These are phyloP conservation scores for Lates japonicus DNA, from an alignment of 2,797 vertebrate genomes.

Conservation along the genomic window DNA sequence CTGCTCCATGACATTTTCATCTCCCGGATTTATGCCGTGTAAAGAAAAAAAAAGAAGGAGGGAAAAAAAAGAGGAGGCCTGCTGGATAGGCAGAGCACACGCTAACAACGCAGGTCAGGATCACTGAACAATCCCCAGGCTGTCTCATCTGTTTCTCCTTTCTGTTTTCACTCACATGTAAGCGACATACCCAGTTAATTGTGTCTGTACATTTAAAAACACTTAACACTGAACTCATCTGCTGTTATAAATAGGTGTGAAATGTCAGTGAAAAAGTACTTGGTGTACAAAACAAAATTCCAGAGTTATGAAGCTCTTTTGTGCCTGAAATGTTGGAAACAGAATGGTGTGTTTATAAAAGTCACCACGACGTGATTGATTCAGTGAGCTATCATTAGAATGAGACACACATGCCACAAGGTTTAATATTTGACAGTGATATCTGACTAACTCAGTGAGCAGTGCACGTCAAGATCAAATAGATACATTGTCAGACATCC, in stretches of 20 bases:
- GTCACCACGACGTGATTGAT: slow-evolving; percentile 52
- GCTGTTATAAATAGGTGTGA: slow-evolving; percentile 78
- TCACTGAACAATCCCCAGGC: slow-evolving; percentile 64
- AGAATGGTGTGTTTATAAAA: slow-evolving; percentile 50
- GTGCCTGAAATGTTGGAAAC: slow-evolving; percentile 35
- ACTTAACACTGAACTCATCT: slow-evolving; percentile 61
- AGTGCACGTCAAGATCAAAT: slow-evolving; percentile 75
- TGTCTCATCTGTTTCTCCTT: slow-evolving; percentile 53
- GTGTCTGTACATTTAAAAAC: slow-evolving; percentile 53
- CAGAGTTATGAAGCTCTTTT: slow-evolving; percentile 63
- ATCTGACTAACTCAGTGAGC: slow-evolving; percentile 75
- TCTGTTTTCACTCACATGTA: slow-evolving; percentile 42
- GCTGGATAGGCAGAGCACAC: slow-evolving; percentile 54
- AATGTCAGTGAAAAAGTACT: slow-evolving; percentile 75
- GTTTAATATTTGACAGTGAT: slow-evolving; percentile 81
- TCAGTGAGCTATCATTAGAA: slow-evolving; percentile 80
- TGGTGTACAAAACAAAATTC: slow-evolving; percentile 44
- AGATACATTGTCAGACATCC: slow-evolving; percentile 71
- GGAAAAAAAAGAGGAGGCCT: slow-evolving; percentile 31
- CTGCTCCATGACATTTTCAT: slow-evolving; percentile 91
- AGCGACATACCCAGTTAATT: slow-evolving; percentile 59
- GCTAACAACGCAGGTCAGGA: slow-evolving; percentile 76
- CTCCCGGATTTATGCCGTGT: slow-evolving; percentile 88
- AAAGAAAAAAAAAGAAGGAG: slow-evolving; percentile 45
- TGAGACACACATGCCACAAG: slow-evolving; percentile 68